Percentiles rank a stretch among this genome's conserved stretches.
Evolutionary conservation across 2,888 invertebrate genomes (phyloP).

Genomic region (Ichneumoninae sp.): DNA sequence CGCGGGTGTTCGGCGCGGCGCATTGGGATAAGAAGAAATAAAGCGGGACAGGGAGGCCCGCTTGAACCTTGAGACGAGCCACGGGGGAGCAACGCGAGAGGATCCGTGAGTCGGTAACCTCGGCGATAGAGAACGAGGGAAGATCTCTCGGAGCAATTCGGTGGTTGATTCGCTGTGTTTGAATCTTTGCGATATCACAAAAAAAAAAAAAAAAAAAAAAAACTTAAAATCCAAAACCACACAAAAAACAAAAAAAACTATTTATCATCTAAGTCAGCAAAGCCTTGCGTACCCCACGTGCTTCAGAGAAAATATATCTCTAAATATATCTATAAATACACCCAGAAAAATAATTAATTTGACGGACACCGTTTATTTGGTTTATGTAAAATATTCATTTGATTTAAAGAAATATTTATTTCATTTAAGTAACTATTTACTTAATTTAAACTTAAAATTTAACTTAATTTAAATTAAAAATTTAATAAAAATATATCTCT

Average conservation of each 20-base stretch:
- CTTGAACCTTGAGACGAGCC: constrained; percentile 51
- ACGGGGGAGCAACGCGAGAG: constrained; percentile 45
- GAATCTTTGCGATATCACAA: constrained; percentile 15
- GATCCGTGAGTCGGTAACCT: constrained; percentile 43
- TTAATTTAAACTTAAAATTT: too few species aligned
- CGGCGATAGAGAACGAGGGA: constrained; percentile 7
- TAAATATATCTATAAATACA: neutral
- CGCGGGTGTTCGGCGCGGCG: constrained; percentile 29
- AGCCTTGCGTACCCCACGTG: constrained; percentile 9
- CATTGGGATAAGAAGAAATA: constrained; percentile 59
- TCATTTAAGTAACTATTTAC: too few species aligned
- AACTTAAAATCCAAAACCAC: too few species aligned
- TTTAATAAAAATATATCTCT: neutral
- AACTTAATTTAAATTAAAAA: too few species aligned
- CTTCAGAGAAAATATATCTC: neutral
- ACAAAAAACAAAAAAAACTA: neutral
- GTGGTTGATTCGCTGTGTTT: constrained; percentile 58
- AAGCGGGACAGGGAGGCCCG: constrained; percentile 53
- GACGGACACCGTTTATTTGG: neutral
- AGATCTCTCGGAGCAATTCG: constrained; percentile 53
- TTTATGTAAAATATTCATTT: too few species aligned
- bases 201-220: constrained; percentile 21
- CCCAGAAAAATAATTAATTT: too few species aligned
- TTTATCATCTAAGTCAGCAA: constrained; percentile 35
- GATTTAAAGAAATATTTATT: too few species aligned